Evolutionary conservation across 2,113 vertebrate genomes (phyloP).

Genomic region (Epinephelus fuscoguttatus): DNA sequence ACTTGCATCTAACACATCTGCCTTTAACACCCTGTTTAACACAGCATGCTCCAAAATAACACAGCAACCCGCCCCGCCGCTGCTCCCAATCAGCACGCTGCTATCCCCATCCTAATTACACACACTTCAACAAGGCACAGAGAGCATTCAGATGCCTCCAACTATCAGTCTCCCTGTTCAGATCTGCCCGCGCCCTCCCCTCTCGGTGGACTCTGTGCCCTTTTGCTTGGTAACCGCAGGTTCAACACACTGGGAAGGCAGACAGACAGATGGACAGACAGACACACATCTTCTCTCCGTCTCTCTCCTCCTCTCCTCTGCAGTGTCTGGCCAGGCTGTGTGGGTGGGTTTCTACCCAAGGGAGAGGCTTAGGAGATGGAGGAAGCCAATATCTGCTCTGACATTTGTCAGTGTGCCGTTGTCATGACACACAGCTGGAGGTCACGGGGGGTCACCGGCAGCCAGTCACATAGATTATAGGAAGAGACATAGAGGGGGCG

Average conservation of each 20-base stretch:
- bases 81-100: slow-evolving; percentile 65
- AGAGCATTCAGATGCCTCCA: slow-evolving; percentile 49
- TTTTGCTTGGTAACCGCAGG: slow-evolving; percentile 63
- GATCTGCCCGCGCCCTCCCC: slow-evolving; percentile 27
- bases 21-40: slow-evolving; percentile 72
- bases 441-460: slow-evolving; percentile 69
- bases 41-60: slow-evolving; percentile 69
- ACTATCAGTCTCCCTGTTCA: slow-evolving; percentile 34
- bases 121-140: slow-evolving; percentile 55
- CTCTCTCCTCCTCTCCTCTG: slow-evolving; percentile 31
- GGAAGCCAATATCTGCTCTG: slow-evolving; percentile 79
- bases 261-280: slow-evolving; percentile 22
- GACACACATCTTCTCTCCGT: slow-evolving; percentile 30
- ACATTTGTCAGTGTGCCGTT: slow-evolving; percentile 80
- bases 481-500: slow-evolving; percentile 48
- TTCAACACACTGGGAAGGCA: slow-evolving; percentile 40
- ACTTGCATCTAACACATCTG: slow-evolving; percentile 63
- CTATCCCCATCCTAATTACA: slow-evolving; percentile 62
- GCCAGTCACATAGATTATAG: slow-evolving; percentile 73
- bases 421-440: slow-evolving; percentile 78
- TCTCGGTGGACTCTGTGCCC: slow-evolving; percentile 51
- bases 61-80: slow-evolving; percentile 56
- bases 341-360: slow-evolving; percentile 70
- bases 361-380: slow-evolving; percentile 68
- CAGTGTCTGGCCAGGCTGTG: slow-evolving; percentile 58